phyloP scores from a whole-genome alignment of 2,888 invertebrate genomes.

The Habrosyne pyritoides region DNA sequence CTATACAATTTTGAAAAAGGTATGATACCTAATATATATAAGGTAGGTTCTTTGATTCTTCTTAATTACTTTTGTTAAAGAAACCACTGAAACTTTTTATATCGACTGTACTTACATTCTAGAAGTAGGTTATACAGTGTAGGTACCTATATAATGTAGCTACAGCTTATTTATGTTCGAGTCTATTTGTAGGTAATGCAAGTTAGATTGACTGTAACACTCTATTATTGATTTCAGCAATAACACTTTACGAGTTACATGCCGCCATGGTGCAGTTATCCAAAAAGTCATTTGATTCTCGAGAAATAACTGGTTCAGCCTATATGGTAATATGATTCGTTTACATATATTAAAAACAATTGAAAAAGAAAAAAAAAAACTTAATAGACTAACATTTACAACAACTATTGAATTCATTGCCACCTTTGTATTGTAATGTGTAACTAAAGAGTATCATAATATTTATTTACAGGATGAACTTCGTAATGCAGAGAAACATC shows the following conservation, averaged over 20 bases:
- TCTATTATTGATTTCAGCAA: constrained; percentile 74
- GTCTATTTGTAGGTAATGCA: neutral
- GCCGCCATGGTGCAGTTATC: constrained; percentile 86
- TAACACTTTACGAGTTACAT: constrained; percentile 90
- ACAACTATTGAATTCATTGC: neutral
- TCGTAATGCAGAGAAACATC: constrained; percentile 79
- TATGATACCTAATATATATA: no score
- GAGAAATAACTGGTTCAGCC: constrained; percentile 81
- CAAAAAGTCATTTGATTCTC: constrained; percentile 84
- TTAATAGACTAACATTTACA: no score
- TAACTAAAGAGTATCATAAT: neutral
- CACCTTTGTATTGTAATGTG: neutral
- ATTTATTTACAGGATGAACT: constrained; percentile 73
- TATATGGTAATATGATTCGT: constrained; percentile 80
- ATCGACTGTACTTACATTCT: neutral
- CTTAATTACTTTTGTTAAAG: neutral
- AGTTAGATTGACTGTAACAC: no score
- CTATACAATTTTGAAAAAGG: no score
- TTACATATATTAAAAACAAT: no score
- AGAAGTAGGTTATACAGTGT: neutral
- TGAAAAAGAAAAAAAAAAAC: no score
- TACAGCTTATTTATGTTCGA: no score
- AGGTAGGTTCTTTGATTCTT: no score
- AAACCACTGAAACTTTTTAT: neutral
- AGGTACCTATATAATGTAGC: neutral